Conservation (phyloP, 2,888 invertebrate species). For the Camponotus fellah region DNA sequence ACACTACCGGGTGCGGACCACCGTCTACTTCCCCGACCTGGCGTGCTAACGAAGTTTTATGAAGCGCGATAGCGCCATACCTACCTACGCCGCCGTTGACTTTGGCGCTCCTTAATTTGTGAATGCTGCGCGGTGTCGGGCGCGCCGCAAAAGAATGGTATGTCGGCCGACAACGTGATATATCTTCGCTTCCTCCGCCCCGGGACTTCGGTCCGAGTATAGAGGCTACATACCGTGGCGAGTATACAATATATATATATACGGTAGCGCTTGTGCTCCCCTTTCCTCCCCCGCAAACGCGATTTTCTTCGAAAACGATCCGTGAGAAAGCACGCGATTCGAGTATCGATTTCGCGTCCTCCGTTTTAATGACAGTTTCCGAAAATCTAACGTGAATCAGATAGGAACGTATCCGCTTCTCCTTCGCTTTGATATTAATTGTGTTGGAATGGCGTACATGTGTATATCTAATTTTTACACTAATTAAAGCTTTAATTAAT, state of each 20-base stretch:
- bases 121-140: conserved; percentile 80
- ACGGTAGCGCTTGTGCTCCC: conserved; percentile 71
- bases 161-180: conserved; percentile 84
- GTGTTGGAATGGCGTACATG: not conserved
- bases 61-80: conserved; percentile 83
- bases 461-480: conserved; percentile 27
- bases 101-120: conserved; percentile 85
- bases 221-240: conserved; percentile 25
- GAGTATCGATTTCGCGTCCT: not conserved
- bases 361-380: not conserved
- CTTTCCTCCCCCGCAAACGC: conserved; percentile 27
- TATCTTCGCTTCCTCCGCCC: conserved; percentile 73
- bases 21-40: conserved; percentile 69
- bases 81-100: conserved; percentile 78
- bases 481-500: conserved; percentile 50
- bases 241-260: not conserved
- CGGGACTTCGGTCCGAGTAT: conserved; percentile 72
- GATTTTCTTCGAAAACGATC: conserved; percentile 49
- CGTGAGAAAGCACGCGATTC: conserved; percentile 64
- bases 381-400: not conserved
- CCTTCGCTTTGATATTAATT: conserved; percentile 12
- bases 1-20: conserved; percentile 50
- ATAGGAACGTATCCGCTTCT: not conserved
- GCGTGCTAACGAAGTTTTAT: conserved; percentile 84
- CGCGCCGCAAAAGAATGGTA: conserved; percentile 82